These are phyloP conservation scores for Vulpes lagopus DNA, from an alignment of 2,113 vertebrate genomes.

Conservation along the genomic window DNA sequence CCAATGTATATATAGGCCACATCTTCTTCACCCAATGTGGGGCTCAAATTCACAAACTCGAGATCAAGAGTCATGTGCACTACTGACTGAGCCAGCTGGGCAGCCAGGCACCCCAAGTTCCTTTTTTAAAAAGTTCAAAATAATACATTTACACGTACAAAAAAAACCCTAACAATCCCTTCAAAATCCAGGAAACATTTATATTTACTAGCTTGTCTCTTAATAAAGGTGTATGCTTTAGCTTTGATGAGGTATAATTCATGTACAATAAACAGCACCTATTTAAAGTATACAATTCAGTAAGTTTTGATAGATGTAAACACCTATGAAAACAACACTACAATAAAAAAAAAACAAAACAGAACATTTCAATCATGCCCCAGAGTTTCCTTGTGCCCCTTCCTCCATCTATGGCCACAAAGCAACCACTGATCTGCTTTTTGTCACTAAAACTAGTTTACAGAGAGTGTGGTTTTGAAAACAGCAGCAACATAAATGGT, in stretches of 20 bases:
- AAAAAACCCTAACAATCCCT: background rate
- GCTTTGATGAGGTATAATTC: background rate
- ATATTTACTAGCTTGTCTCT: background rate
- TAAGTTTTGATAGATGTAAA: background rate
- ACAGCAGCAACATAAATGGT: background rate
- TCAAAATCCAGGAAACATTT: background rate
- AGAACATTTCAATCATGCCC: background rate
- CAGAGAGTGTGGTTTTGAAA: background rate
- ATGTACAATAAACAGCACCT: background rate
- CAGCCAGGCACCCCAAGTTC: background rate
- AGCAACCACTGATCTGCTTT: background rate
- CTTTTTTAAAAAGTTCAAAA: slow-evolving; percentile 18
- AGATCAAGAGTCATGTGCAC: background rate
- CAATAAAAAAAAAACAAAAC: background rate
- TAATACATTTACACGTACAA: background rate
- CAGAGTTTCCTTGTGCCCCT: background rate
- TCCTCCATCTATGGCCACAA: background rate
- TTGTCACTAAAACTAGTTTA: background rate
- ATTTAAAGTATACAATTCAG: background rate
- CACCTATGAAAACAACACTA: background rate
- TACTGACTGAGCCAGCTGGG: background rate
- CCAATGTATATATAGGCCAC: too few relatives aligned
- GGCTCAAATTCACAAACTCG: background rate
- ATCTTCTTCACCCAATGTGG: background rate
- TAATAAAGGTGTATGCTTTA: background rate